A percentile compares a stretch with the other conserved stretches of the same genome.
phyloP scores from a whole-genome alignment of 1,140 invertebrate genomes.

The Eupristina koningsbergeri region DNA sequence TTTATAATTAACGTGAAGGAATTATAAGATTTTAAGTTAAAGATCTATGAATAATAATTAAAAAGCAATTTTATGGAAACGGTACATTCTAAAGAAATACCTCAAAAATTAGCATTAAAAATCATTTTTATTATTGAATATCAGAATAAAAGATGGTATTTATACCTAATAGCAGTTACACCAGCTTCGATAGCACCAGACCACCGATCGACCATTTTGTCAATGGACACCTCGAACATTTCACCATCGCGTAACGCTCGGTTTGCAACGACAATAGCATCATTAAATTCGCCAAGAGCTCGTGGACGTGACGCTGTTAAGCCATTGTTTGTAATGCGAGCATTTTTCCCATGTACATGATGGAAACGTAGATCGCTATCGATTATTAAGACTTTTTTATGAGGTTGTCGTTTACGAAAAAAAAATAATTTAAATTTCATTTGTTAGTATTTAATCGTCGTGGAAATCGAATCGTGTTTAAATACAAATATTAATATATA shows the following conservation, averaged over 20 bases:
- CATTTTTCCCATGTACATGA: conserved; percentile 90
- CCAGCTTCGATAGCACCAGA: conserved; percentile 88
- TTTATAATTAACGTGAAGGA: too few species aligned
- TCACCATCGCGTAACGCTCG: conserved; percentile 90
- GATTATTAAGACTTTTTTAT: conserved; percentile 4
- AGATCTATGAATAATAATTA: too few species aligned
- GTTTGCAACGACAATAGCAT: conserved; percentile 93
- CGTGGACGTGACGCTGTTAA: conserved; percentile 88
- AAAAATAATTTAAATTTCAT: too few species aligned
- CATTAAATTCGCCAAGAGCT: conserved; percentile 92
- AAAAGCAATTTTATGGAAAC: too few species aligned
- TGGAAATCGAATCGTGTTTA: too few species aligned
- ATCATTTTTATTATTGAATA: too few species aligned
- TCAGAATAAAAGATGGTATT: background rate
- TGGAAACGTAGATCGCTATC: conserved; percentile 89
- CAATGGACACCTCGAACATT: conserved; percentile 93
- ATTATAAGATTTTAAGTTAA: too few species aligned
- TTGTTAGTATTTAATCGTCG: too few species aligned
- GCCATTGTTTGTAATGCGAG: conserved; percentile 88
- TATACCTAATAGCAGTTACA: conserved; percentile 54
- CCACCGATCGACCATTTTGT: conserved; percentile 94
- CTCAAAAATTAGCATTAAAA: too few species aligned
- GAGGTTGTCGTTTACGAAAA: too few species aligned
- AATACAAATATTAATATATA: too few species aligned
- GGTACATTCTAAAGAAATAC: too few species aligned